These are phyloP conservation scores for Strigamia transsilvanica DNA, from an alignment of 2,888 invertebrate genomes.

Conservation along the genomic window DNA sequence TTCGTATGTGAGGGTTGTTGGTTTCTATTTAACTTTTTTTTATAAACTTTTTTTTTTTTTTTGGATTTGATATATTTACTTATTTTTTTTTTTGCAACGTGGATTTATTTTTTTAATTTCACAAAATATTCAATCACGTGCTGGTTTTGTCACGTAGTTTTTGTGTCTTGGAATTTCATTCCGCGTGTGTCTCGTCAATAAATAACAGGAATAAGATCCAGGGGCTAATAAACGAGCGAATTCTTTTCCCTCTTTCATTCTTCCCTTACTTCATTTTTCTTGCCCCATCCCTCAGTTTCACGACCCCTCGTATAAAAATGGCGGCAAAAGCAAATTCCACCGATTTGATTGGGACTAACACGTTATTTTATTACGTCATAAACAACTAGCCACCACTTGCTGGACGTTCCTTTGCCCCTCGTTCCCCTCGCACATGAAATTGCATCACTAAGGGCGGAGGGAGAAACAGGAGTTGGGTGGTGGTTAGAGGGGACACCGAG, in stretches of 20 bases:
- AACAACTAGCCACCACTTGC: slow-evolving; percentile 43
- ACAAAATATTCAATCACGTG: slow-evolving; percentile 28
- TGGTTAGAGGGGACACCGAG: background rate
- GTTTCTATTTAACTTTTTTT: slow-evolving; percentile 41
- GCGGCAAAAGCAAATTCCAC: slow-evolving; percentile 32
- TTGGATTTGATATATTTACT: background rate
- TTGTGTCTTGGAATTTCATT: slow-evolving; percentile 44
- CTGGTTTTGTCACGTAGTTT: slow-evolving; percentile 11
- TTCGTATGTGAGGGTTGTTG: slow-evolving; percentile 31
- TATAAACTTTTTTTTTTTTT: slow-evolving; percentile 13
- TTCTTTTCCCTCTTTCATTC: background rate
- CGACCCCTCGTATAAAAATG: slow-evolving; percentile 22
- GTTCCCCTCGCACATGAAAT: background rate
- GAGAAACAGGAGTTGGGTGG: background rate
- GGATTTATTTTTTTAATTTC: slow-evolving; percentile 35
- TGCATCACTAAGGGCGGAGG: slow-evolving; percentile 26
- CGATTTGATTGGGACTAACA: slow-evolving; percentile 29
- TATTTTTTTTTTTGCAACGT: background rate
- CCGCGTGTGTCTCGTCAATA: slow-evolving; percentile 48
- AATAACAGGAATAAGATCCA: slow-evolving; percentile 45
- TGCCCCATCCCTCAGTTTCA: slow-evolving; percentile 17
- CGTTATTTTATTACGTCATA: slow-evolving; percentile 44
- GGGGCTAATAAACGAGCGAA: slow-evolving; percentile 46
- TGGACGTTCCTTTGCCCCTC: slow-evolving; percentile 4
- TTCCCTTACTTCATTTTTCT: background rate